Base-by-base conservation (phyloP, 2,113 vertebrate genomes). In the Dascyllus trimaculatus region DNA sequence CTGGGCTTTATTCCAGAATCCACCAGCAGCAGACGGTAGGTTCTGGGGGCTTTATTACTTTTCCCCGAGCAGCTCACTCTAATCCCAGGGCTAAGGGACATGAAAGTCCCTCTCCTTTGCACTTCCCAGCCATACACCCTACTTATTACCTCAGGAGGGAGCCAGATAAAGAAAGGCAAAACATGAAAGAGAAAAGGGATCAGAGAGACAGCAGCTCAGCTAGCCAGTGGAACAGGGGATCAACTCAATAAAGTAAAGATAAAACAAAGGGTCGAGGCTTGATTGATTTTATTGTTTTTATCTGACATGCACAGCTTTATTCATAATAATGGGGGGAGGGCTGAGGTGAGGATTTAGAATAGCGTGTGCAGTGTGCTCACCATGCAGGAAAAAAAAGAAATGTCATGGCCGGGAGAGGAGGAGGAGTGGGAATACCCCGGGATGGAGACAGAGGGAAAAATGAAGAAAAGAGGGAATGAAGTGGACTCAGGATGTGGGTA, bases 401-500 rank as follows among this genome's bases (percentile, higher is more conserved):
- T 82, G 71, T 79, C 86, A 81, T 29, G 65, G 46, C 56, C 32
- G 58, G 68, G 66, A 76, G 53, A 62, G 77, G 53, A 77, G 52
- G 74, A 74, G 49, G 43, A 62, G 45, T 21, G 75, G 63, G 63
- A 65, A 77, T 54, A 65, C 60, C 73, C 61, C 7, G 35, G 71
- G 73, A 71, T 7, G 29, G 60, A 11, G 19, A 45, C 19, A 40
- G 78, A 25, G 58, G 56, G 49, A 53, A 14, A 71, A 68, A 64
- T n/a, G 45, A 63, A 81, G 71, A 79, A 75, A 74, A 72, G 66
- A 77, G 66, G 51, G 84, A 72, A 61, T 57, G 56, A 81, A 85
- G 85, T 88, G 85, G 81, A 86, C 84, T 91, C 87, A 90, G 86
- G 90, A 90, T 89, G 92, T 90, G 81, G 86, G 80, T 90, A 89